Evolutionary conservation across 2,888 invertebrate genomes (phyloP), one percentile per base, ranked within the genome.

Genomic region (Drosophila kuntzei): DNA sequence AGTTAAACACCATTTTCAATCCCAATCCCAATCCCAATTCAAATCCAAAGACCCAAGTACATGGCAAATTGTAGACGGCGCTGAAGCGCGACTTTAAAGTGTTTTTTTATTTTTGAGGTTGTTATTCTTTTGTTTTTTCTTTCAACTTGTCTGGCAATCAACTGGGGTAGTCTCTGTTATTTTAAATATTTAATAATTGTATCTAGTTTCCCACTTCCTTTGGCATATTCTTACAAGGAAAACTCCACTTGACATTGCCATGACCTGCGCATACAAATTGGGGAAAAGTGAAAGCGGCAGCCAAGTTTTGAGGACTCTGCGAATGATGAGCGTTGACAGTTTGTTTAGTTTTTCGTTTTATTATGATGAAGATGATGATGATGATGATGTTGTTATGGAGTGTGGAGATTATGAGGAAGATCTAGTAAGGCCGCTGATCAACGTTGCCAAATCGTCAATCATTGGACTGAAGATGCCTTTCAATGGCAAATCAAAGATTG

Each of bases 141-240:
- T 55, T 74, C 74, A 62, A 62, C 67, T 58, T 73, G 37, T 41
- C 51, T 57, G 69, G 50, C 49, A 47, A 53, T 46, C 53, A 60
- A 37, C 34, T 20, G 34, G 53, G 62, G 43, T 37, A 59, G 57
- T 67, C 43, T 34, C 3, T 87, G 85, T 84, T 84, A 51, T 89
- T 78, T 89, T 87, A 89, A 84, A 89, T 84, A 83, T 87, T 83
- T 83, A 89, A 83, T 83, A 83, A 89, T 89, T 83, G 83, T 83
- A 83, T 83, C 83, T 80, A 87, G 83, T 83, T 83, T 84, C 83
- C 54, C 61, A 67, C 72, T 87, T 87, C 79, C 75, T 67, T 41
- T 57, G 61, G 61, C 79, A 76, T 70, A 66, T 64, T 51, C 62
- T 68, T 87, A 62, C 69, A 73, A 82, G 84, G 84, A 83, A 83